Percentiles rank a stretch among this genome's conserved stretches.
These are phyloP conservation scores for Ctenoplectra terminalis DNA, from an alignment of 1,140 invertebrate species.

Conservation along the genomic window DNA sequence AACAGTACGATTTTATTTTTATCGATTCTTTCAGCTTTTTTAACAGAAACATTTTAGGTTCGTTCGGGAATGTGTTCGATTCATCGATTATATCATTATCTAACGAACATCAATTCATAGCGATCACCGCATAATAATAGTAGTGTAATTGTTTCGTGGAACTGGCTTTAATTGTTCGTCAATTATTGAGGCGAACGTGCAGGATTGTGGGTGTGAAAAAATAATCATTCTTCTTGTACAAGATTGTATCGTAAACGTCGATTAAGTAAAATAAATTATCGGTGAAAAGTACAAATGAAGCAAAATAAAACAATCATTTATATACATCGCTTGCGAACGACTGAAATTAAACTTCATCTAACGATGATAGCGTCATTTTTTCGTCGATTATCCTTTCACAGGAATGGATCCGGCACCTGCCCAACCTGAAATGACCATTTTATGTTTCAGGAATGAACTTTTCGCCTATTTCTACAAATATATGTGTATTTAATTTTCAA, in stretches of 20 bases:
- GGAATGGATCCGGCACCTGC: not conserved
- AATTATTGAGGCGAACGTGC: not conserved
- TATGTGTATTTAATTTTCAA: not conserved
- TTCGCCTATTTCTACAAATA: not conserved
- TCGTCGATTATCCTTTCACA: conserved; percentile 25
- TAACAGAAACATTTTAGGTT: not conserved
- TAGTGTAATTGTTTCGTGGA: not conserved
- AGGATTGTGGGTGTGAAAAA: not conserved
- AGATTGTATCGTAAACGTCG: not conserved
- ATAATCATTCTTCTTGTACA: not conserved
- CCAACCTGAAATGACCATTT: conserved; percentile 14
- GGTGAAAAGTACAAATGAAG: not conserved
- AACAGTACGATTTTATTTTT: not conserved
- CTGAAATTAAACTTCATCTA: not conserved
- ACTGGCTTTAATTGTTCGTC: not conserved
- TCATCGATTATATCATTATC: conserved; percentile 13
- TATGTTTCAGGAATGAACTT: not conserved
- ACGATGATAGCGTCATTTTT: not conserved
- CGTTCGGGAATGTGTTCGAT: not conserved
- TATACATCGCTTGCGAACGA: not conserved
- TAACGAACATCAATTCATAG: not conserved
- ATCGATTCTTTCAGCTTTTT: not conserved
- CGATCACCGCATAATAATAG: not conserved
- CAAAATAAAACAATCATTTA: not conserved
- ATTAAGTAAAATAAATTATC: conserved; percentile 17